Evolutionary conservation across 2,797 vertebrate genomes (phyloP), one percentile per base, ranked within the genome.

Genomic region (Catharus ustulatus): DNA sequence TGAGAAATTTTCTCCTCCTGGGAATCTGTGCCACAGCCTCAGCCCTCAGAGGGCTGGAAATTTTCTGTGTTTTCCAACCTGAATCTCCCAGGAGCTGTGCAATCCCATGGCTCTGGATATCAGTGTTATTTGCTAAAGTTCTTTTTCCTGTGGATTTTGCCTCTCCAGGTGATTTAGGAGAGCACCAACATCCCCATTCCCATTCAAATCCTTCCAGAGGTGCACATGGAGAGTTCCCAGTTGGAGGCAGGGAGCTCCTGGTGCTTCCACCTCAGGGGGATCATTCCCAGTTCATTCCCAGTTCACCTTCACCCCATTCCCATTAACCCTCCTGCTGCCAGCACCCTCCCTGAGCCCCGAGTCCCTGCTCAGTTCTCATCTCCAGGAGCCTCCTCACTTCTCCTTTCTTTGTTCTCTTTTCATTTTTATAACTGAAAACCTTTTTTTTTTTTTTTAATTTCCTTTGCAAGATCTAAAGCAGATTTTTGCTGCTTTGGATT

Each of bases 381-480:
- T 71, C 52, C 8, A 21, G 14, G 32, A 90, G 29, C 8, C 3
- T 19, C 71, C 67, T 57, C 81, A 83, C 89, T 92, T 95, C 90
- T 94, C 77, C 87, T 95, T 94, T 94, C 71, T 89, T 48, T 76
- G 67, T 90, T 94, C 81, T 90, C 36, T 82, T 90, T 49, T 90
- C 77, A 59, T 93, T 91, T 87, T 34, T 84, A 4, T 57, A 74
- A 64, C 78, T 48, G 38, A 92, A 91, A 63, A 80, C 62, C 0
- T 84, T 52, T 78, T 72, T 43, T 43, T 43, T 48, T 78, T 72
- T 38, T 38, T 38, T 86, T 86, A 84, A 90, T 92, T 90, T 93
- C 90, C 84, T 88, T 73, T 29, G 10, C 30, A 17, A 87, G 77
- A 57, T 84, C 62, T 66, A 55, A 92, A 73, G 8, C 23, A 55